A percentile compares a stretch with the other conserved stretches of the same genome.
phyloP scores from a whole-genome alignment of 2,797 vertebrate genomes.

The Semaprochilodus insignis region DNA sequence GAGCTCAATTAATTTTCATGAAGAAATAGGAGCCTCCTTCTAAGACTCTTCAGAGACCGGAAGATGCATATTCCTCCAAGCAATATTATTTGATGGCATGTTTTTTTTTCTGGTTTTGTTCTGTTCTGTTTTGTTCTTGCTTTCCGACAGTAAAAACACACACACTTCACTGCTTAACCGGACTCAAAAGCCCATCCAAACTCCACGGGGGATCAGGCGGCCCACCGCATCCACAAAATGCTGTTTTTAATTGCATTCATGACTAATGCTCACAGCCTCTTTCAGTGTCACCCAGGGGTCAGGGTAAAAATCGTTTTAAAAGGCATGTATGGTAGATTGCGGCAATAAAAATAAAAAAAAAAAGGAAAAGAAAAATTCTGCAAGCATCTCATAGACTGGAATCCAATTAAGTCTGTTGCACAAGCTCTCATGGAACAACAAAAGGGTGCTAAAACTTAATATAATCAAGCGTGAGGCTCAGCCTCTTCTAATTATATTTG shows the following conservation, averaged over 20 bases:
- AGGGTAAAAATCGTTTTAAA: slow-evolving; percentile 16
- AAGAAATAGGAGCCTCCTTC: background rate
- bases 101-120: too few relatives aligned
- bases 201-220: background rate
- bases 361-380: slow-evolving; percentile 24
- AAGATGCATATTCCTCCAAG: background rate
- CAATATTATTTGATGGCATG: slow-evolving; percentile 19
- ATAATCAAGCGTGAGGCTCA: slow-evolving; percentile 66
- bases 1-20: background rate
- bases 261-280: background rate
- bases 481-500: slow-evolving; percentile 67
- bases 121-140: slow-evolving; percentile 12
- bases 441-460: slow-evolving; percentile 65
- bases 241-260: background rate
- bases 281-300: slow-evolving; percentile 3
- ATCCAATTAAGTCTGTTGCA: slow-evolving; percentile 68
- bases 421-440: slow-evolving; percentile 65
- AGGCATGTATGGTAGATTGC: slow-evolving; percentile 34
- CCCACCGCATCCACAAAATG: background rate
- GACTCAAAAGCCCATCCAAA: slow-evolving; percentile 2
- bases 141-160: background rate
- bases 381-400: slow-evolving; percentile 61
- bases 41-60: slow-evolving; percentile 6
- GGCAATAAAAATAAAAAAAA: slow-evolving; percentile 51
- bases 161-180: slow-evolving; percentile 9